Conservation (phyloP, 2,888 invertebrate species). For the Abrostola tripartita region DNA sequence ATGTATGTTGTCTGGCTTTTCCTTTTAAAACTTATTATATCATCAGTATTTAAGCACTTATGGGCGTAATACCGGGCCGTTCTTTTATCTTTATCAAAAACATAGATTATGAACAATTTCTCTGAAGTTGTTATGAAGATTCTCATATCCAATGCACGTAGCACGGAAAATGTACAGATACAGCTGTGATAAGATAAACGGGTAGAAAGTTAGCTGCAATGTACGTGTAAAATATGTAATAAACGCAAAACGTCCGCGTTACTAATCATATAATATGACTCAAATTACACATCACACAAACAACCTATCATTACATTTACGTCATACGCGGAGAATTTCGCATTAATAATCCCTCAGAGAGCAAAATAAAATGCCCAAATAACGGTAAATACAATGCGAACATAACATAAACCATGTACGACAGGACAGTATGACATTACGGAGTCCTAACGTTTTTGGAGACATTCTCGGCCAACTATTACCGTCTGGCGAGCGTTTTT, state of each 20-base stretch:
- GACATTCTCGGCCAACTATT: slow-evolving; percentile 75
- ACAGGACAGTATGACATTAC: slow-evolving; percentile 64
- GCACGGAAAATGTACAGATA: slow-evolving; percentile 52
- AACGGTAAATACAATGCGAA: slow-evolving; percentile 52
- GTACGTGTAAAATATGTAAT: slow-evolving; percentile 45
- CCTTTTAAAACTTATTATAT: slow-evolving; percentile 16
- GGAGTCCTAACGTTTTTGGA: slow-evolving; percentile 67
- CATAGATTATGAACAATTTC: slow-evolving; percentile 50
- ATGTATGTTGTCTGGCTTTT: no score
- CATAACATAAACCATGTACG: slow-evolving; percentile 57
- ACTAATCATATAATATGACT: slow-evolving; percentile 63
- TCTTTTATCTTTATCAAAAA: slow-evolving; percentile 47
- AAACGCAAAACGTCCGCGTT: slow-evolving; percentile 47
- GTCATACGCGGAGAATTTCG: slow-evolving; percentile 57
- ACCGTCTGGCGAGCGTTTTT: slow-evolving; percentile 79
- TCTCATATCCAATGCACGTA: slow-evolving; percentile 52
- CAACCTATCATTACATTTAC: slow-evolving; percentile 58
- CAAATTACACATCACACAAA: slow-evolving; percentile 59
- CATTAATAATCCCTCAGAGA: slow-evolving; percentile 37
- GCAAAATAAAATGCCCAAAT: slow-evolving; percentile 46
- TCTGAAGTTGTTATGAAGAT: slow-evolving; percentile 45
- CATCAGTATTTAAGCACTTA: slow-evolving; percentile 39
- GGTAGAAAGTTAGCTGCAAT: slow-evolving; percentile 57
- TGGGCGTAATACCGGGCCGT: slow-evolving; percentile 47
- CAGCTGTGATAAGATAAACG: slow-evolving; percentile 62